phyloP scores from a whole-genome alignment of 2,797 vertebrate species.

The Microctenopoma stevenorrisi region DNA sequence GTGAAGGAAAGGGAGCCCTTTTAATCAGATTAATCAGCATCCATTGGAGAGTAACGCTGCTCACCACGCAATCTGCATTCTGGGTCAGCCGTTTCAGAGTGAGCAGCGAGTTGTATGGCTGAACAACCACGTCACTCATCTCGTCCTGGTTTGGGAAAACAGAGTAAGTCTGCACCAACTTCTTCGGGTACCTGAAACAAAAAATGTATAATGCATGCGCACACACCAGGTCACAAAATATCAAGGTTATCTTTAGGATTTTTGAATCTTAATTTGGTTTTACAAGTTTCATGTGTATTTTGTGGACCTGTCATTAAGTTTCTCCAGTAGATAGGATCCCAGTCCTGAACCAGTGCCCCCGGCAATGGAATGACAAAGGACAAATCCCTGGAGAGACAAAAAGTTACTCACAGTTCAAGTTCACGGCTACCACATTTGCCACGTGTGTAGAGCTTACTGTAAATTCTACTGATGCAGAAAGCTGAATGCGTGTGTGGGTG shows the following conservation, averaged over 20 bases:
- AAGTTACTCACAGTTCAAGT: conserved; percentile 38
- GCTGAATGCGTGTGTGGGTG: conserved; percentile 67
- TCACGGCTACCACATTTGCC: conserved; percentile 46
- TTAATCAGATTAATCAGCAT: conserved; percentile 26
- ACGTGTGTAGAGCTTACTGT: conserved; percentile 52
- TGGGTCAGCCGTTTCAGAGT: conserved; percentile 97
- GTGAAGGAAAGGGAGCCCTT: conserved; percentile 5
- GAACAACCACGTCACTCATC: conserved; percentile 98
- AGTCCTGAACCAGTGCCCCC: conserved; percentile 94
- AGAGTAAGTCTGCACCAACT: conserved; percentile 96
- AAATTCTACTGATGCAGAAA: conserved; percentile 56
- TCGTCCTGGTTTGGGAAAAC: conserved; percentile 99
- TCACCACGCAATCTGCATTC: conserved; percentile 97
- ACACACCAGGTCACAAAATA: background rate
- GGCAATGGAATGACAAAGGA: conserved; percentile 96
- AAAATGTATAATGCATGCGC: background rate
- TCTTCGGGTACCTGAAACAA: conserved; percentile 92
- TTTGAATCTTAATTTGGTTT: background rate
- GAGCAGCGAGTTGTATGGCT: conserved; percentile 97
- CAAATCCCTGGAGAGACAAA: conserved; percentile 88
- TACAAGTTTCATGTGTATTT: conserved; percentile 6
- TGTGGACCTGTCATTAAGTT: conserved; percentile 94
- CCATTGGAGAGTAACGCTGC: conserved; percentile 19
- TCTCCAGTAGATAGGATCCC: conserved; percentile 95
- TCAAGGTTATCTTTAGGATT: background rate